Conservation (phyloP, 2,797 vertebrate genomes). For the Cottoperca gobio region DNA sequence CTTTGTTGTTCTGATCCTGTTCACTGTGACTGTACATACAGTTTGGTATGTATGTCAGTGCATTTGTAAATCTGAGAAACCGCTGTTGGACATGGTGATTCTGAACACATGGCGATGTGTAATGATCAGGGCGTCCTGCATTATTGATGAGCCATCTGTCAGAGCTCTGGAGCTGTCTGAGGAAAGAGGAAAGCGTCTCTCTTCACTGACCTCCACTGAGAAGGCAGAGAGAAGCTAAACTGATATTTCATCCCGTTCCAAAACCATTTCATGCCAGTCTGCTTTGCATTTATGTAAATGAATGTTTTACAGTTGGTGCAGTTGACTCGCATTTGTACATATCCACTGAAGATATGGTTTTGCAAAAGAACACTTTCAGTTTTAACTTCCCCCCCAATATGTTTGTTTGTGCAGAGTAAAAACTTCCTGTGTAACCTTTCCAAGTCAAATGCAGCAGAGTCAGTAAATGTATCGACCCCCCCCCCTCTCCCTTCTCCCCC, state of each 20-base stretch:
- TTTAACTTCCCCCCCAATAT: not conserved
- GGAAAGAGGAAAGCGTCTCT: constrained; percentile 25
- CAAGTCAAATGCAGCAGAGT: constrained; percentile 59
- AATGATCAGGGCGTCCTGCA: constrained; percentile 72
- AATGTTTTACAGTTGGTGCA: not conserved
- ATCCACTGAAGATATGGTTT: constrained; percentile 6
- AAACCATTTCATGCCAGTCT: constrained; percentile 10
- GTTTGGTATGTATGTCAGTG: constrained; percentile 54
- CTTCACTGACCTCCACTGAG: constrained; percentile 29
- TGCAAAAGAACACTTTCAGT: not conserved
- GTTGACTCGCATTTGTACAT: not conserved
- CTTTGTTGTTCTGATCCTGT: not conserved
- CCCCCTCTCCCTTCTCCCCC: not conserved
- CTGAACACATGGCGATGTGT: constrained; percentile 72
- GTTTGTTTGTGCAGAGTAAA: constrained; percentile 50
- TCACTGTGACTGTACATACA: constrained; percentile 19
- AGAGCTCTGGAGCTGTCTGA: constrained; percentile 51
- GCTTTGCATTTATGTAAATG: constrained; percentile 8
- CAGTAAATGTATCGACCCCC: constrained; percentile 45
- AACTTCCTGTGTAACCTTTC: constrained; percentile 51
- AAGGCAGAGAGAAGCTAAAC: constrained; percentile 25
- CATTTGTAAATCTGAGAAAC: constrained; percentile 67
- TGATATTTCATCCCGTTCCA: constrained; percentile 24
- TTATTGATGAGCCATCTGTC: constrained; percentile 84
- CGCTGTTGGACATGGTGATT: constrained; percentile 62